Evolutionary conservation across 2,888 invertebrate genomes (phyloP).

Genomic region (Cryptocephalus primarius): DNA sequence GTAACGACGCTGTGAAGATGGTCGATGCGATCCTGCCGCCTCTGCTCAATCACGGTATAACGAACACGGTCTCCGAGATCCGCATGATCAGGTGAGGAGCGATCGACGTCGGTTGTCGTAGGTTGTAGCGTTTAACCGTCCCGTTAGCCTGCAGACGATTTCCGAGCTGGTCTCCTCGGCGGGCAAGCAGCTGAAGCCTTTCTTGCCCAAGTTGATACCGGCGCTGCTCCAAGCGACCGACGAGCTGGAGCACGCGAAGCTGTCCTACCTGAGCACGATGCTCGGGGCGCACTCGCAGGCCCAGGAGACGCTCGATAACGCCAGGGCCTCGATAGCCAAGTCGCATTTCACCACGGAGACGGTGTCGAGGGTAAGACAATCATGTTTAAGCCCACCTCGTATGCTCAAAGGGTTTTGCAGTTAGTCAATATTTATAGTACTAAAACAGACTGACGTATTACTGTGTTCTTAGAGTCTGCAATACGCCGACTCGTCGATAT

Average conservation of each 20-base stretch:
- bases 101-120: not conserved
- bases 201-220: slow-evolving; percentile 69
- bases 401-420: too few relatives aligned
- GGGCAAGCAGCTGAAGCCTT: slow-evolving; percentile 67
- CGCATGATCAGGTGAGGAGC: slow-evolving; percentile 56
- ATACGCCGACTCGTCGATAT: slow-evolving; percentile 63
- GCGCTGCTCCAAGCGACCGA: slow-evolving; percentile 78
- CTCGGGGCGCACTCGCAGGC: slow-evolving; percentile 55
- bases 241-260: slow-evolving; percentile 69
- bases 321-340: slow-evolving; percentile 69
- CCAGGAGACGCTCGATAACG: slow-evolving; percentile 67
- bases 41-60: slow-evolving; percentile 69
- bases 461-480: slow-evolving; percentile 44
- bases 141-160: slow-evolving; percentile 64
- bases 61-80: slow-evolving; percentile 67
- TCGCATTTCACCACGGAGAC: slow-evolving; percentile 84
- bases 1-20: slow-evolving; percentile 62
- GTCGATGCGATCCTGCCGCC: slow-evolving; percentile 69
- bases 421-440: too few relatives aligned
- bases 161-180: slow-evolving; percentile 77
- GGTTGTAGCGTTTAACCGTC: too few relatives aligned
- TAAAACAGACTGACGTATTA: not conserved
- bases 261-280: slow-evolving; percentile 70
- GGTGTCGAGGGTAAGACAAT: slow-evolving; percentile 56
- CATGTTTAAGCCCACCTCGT: too few relatives aligned